These are phyloP conservation scores for Halocynthia roretzi DNA, from an alignment of 23 tunicate genomes.

Conservation along the genomic window DNA sequence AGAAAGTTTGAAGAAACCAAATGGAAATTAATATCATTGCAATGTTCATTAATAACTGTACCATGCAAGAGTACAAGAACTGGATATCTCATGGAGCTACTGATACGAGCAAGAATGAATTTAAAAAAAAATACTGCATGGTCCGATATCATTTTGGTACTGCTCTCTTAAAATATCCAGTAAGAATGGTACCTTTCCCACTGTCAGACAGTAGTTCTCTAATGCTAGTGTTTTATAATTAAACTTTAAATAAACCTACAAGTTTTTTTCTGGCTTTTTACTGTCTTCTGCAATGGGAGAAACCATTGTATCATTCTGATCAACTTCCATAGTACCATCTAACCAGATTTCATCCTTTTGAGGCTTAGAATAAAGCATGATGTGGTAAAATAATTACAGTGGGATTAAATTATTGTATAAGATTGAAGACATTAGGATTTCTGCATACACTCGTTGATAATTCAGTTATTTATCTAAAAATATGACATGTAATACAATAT, in stretches of 20 bases:
- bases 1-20: neutral
- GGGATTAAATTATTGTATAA: no score
- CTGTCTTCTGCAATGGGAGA: neutral
- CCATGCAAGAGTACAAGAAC: no score
- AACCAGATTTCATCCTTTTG: constrained; percentile 26
- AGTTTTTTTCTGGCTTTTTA: neutral
- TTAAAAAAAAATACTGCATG: neutral
- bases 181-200: no score
- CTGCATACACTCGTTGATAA: no score
- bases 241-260: neutral
- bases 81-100: neutral
- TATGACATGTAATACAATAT: neutral
- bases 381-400: no score
- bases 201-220: neutral
- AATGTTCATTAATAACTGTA: no score
- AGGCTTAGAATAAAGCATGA: neutral
- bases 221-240: neutral
- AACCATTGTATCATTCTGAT: constrained; percentile 14
- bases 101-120: neutral
- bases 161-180: neutral
- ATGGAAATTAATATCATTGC: no score
- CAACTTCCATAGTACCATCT: constrained; percentile 28
- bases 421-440: no score
- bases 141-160: neutral
- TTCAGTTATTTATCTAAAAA: neutral